Conservation (phyloP, 2,888 invertebrate species). For the Epirrhoe tristata region DNA sequence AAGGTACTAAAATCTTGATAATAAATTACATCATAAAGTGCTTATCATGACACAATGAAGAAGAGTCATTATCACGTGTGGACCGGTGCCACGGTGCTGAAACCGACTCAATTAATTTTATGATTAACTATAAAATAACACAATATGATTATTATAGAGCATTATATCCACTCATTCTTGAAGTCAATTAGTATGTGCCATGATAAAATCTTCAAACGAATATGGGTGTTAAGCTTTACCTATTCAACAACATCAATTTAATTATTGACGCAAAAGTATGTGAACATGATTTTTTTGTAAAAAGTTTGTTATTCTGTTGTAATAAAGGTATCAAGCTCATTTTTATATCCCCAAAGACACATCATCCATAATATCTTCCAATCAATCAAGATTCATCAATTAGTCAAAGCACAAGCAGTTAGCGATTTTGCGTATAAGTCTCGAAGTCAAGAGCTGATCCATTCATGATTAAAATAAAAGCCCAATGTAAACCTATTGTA, state of each 20-base stretch:
- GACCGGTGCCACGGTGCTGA: neutral
- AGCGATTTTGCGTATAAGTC: too few species aligned
- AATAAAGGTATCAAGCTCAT: too few species aligned
- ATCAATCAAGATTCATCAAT: too few species aligned
- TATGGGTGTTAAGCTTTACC: neutral
- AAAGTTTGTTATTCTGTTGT: too few species aligned
- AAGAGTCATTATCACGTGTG: neutral
- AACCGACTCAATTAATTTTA: neutral
- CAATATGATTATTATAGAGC: neutral
- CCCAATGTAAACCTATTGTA: too few species aligned
- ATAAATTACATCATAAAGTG: neutral
- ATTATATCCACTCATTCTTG: too few species aligned
- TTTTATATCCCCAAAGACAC: too few species aligned
- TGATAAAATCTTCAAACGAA: conserved; percentile 9
- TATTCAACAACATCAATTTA: conserved; percentile 12
- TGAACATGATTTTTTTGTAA: too few species aligned
- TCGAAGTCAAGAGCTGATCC: too few species aligned
- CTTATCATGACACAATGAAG: neutral
- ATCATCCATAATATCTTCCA: too few species aligned
- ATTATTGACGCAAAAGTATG: neutral
- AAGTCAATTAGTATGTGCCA: neutral
- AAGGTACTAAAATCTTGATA: conserved; percentile 19
- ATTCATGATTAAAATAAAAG: too few species aligned
- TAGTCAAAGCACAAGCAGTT: too few species aligned
- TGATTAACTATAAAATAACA: neutral